These are phyloP conservation scores for Tragelaphus scriptus DNA, from an alignment of 2,113 vertebrate genomes.

Conservation along the genomic window DNA sequence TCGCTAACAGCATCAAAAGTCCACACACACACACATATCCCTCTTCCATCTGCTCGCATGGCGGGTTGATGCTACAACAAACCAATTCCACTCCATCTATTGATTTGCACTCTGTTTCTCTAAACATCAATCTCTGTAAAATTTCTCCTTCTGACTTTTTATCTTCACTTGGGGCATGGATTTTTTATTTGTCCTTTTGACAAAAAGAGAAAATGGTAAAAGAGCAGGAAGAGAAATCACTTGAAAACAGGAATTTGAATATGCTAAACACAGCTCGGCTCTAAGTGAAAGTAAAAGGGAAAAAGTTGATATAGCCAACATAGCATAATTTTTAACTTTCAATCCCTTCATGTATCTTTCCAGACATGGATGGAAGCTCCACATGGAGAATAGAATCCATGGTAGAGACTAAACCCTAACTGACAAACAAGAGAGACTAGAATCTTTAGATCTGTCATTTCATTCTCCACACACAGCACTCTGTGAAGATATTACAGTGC, in stretches of 20 bases:
- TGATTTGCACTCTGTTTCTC: constrained; percentile 58
- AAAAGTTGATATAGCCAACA: background rate
- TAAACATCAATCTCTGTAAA: constrained; percentile 51
- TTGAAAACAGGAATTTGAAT: background rate
- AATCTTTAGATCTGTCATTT: background rate
- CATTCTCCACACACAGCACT: background rate
- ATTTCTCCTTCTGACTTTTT: background rate
- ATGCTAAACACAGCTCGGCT: background rate
- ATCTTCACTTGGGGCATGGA: background rate
- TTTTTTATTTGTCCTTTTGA: background rate
- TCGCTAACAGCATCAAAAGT: constrained; percentile 22
- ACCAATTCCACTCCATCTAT: constrained; percentile 18
- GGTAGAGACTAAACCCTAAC: background rate
- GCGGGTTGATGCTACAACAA: background rate
- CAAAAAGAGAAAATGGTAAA: constrained; percentile 36
- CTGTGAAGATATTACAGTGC: background rate
- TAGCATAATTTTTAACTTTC: background rate
- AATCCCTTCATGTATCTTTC: background rate
- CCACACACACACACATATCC: background rate
- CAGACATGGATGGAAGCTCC: background rate
- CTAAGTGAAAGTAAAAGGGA: background rate
- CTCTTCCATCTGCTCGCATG: constrained; percentile 37
- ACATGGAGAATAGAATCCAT: background rate
- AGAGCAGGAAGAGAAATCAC: background rate
- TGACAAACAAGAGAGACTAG: background rate